These are phyloP conservation scores for Plagodis dolabraria DNA, from an alignment of 2,888 invertebrate genomes.

Conservation along the genomic window DNA sequence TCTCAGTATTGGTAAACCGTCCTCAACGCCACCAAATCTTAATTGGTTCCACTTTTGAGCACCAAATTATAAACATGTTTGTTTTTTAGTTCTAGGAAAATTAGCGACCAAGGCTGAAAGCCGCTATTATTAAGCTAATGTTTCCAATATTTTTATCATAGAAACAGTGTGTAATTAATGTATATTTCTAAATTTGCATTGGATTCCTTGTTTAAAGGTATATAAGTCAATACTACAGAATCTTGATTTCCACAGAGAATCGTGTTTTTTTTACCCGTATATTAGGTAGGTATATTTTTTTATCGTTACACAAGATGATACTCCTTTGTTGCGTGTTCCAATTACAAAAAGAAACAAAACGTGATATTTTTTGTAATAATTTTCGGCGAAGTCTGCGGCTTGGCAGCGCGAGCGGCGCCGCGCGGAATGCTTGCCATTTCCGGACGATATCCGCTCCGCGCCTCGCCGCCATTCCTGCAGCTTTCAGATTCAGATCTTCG, in stretches of 20 bases:
- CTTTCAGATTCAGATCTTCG: conserved; percentile 50
- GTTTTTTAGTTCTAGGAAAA: conserved; percentile 40
- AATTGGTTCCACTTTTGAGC: conserved; percentile 39
- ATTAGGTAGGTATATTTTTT: no score
- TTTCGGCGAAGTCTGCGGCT: conserved; percentile 68
- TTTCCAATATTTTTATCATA: no score
- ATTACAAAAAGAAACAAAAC: conserved; percentile 32
- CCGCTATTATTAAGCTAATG: neutral
- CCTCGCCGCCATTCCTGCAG: conserved; percentile 59
- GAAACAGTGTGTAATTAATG: no score
- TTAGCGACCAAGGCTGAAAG: conserved; percentile 34
- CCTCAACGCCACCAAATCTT: conserved; percentile 45
- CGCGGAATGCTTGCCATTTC: conserved; percentile 82
- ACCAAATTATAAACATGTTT: conserved; percentile 24
- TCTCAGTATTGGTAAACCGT: conserved; percentile 65
- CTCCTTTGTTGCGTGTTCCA: conserved; percentile 26
- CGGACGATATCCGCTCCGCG: conserved; percentile 79
- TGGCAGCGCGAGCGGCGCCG: conserved; percentile 62
- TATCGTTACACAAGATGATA: conserved; percentile 10
- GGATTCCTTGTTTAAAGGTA: neutral
- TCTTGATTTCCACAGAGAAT: no score
- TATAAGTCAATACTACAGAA: no score
- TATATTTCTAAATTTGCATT: no score
- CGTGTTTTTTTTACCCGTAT: no score
- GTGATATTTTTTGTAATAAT: conserved; percentile 53